These are phyloP conservation scores for Unio pictorum DNA, from an alignment of 2,888 invertebrate species.

Conservation along the genomic window DNA sequence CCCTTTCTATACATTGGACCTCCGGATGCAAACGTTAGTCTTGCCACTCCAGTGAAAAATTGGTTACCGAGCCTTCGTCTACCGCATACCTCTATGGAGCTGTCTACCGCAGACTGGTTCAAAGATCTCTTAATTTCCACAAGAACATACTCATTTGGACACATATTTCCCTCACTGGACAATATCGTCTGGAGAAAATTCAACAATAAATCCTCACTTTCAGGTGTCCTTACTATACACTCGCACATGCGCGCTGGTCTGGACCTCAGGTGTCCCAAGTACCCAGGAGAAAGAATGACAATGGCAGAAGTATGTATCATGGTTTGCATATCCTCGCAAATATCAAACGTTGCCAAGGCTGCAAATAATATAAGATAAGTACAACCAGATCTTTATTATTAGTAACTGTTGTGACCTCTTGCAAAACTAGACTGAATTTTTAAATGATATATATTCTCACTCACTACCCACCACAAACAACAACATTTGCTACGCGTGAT, in stretches of 20 bases:
- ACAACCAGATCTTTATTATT: not conserved
- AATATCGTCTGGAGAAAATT: slow-evolving; percentile 34
- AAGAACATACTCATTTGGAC: slow-evolving; percentile 33
- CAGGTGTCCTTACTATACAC: slow-evolving; percentile 30
- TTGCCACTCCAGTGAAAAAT: slow-evolving; percentile 24
- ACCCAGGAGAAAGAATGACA: slow-evolving; percentile 32
- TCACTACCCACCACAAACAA: too few species aligned
- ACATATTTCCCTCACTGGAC: slow-evolving; percentile 21
- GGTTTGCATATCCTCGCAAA: slow-evolving; percentile 28
- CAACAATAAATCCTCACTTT: slow-evolving; percentile 27
- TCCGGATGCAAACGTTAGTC: slow-evolving; percentile 31
- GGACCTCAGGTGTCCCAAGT: slow-evolving; percentile 14
- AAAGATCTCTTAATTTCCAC: slow-evolving; percentile 29
- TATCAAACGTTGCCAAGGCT: slow-evolving; percentile 32
- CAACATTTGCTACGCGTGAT: too few species aligned
- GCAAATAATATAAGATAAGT: not conserved
- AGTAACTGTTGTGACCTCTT: too few species aligned
- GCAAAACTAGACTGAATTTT: too few species aligned
- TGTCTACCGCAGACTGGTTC: slow-evolving; percentile 23
- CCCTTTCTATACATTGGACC: slow-evolving; percentile 31
- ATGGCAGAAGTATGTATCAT: slow-evolving; percentile 23
- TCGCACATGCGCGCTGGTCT: slow-evolving; percentile 31
- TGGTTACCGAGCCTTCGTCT: slow-evolving; percentile 18
- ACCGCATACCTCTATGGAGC: slow-evolving; percentile 31
- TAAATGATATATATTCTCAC: too few species aligned